Evolutionary conservation across 2,797 vertebrate species (phyloP), one percentile per base, ranked within the genome.

Genomic region (Siniperca obscura): DNA sequence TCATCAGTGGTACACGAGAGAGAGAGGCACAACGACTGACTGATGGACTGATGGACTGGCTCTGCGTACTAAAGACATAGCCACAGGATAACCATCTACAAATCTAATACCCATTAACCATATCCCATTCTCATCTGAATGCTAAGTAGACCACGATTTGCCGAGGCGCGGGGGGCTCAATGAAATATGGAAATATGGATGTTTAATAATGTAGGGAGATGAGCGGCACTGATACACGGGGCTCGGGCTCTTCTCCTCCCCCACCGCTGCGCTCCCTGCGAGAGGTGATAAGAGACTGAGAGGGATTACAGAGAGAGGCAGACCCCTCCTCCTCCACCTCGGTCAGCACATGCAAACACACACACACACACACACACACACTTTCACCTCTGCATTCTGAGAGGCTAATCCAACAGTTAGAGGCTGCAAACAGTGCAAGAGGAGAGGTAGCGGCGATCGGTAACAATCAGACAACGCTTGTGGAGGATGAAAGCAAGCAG

Each of bases 161-260:
- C 70, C 0, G 66, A 86, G 70, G 88, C 83, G 25, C 10, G 11
- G 71, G 77, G 57, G 66, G 75, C 90, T 92, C 83, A 89, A 93
- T 93, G 81, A 91, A 93, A 91, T 90, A 91, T 92, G 89, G 87
- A 92, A 93, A 91, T 92, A 82, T 76, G 83, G 82, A 81, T 87
- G 88, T 92, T 94, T 91, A 93, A 94, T 92, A 91, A 93, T 91
- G 88, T 81, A 89, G 81, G 69, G 59, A 87, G 84, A 94, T 90
- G 84, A 89, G 88, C 44, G 38, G 36, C 46, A 71, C 79, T 69
- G 90, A 93, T 93, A 91, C 82, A 30, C 53, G 2, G 52, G 21
- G 77, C 80, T 86, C 68, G 10, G 36, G 74, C 83, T 80, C 57
- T 36, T 70, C 86, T 78, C 76, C 82, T 76, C 87, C 89, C 70